Percentiles rank a stretch among this genome's conserved stretches.
Conservation (phyloP, 2,797 vertebrate genomes). For the Momotus momota region DNA sequence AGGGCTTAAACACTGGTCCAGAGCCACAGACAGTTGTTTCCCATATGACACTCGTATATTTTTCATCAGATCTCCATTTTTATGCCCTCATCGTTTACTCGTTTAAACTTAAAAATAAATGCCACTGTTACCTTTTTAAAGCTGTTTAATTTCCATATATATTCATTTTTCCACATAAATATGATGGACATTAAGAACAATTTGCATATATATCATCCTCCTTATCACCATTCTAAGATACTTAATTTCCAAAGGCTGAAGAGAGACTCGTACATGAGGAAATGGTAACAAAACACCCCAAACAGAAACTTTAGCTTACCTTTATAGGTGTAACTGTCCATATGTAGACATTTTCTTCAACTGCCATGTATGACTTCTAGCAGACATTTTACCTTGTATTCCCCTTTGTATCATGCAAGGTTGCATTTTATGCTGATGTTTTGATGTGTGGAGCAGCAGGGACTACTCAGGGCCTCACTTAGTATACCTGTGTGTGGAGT, state of each 20-base stretch:
- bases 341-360: background rate
- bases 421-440: background rate
- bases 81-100: background rate
- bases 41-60: background rate
- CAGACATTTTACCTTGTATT: background rate
- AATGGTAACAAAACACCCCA: background rate
- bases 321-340: background rate
- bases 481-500: background rate
- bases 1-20: background rate
- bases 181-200: background rate
- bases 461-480: background rate
- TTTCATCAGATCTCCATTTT: background rate
- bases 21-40: background rate
- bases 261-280: background rate
- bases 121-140: background rate
- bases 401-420: background rate
- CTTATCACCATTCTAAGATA: background rate
- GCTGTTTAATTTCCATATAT: background rate
- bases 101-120: background rate
- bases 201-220: background rate
- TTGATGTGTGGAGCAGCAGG: background rate
- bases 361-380: background rate
- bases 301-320: background rate
- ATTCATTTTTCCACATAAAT: background rate
- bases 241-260: background rate